Percentiles rank a stretch among this genome's conserved stretches.
Evolutionary conservation across 2,113 vertebrate genomes (phyloP).

Genomic region (Nannobrachium achirus): DNA sequence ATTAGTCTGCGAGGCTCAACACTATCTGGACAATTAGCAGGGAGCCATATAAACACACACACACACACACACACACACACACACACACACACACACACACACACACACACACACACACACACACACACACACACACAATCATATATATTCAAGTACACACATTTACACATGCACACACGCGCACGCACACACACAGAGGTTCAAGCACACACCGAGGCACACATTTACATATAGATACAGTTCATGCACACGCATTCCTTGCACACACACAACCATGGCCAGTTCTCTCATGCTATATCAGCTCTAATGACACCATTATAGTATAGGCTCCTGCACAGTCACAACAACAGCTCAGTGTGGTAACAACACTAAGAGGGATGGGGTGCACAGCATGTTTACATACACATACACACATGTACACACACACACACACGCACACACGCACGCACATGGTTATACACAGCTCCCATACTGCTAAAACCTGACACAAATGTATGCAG

Average conservation of each 20-base stretch:
- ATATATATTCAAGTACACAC: not conserved
- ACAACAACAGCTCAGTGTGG: slow-evolving; percentile 28
- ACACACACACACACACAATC: slow-evolving; percentile 6
- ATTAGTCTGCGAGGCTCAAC: slow-evolving; percentile 89
- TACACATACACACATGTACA: not conserved
- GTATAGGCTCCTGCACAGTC: slow-evolving; percentile 75
- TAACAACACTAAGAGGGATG: slow-evolving; percentile 47
- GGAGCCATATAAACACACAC: slow-evolving; percentile 62
- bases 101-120: slow-evolving; percentile 41
- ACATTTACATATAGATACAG: slow-evolving; percentile 20
- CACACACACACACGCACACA: not conserved
- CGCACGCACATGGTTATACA: slow-evolving; percentile 1
- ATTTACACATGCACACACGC: slow-evolving; percentile 30
- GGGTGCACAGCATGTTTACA: not conserved
- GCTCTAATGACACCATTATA: slow-evolving; percentile 91
- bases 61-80: not conserved
- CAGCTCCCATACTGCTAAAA: slow-evolving; percentile 22
- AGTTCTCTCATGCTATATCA: slow-evolving; percentile 80
- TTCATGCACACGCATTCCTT: slow-evolving; percentile 7
- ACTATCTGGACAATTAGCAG: slow-evolving; percentile 93
- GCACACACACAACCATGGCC: slow-evolving; percentile 40
- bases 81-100: not conserved
- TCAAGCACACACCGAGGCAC: not conserved
- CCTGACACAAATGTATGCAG: too few species aligned
- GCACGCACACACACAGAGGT: not conserved